phyloP scores from a whole-genome alignment of 1,140 invertebrate genomes.

The Trinorchestia longiramus region DNA sequence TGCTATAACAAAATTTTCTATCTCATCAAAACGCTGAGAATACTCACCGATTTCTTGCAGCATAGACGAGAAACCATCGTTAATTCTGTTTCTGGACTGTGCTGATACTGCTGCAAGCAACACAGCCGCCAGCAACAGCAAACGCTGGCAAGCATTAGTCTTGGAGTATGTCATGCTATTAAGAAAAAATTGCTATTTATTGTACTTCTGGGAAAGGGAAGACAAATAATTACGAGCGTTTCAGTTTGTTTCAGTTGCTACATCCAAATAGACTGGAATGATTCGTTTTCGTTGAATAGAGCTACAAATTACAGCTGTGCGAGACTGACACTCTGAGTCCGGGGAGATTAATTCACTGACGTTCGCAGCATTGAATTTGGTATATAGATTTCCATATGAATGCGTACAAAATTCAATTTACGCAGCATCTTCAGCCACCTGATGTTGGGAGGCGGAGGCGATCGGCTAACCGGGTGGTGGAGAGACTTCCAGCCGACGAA shows the following conservation, averaged over 20 bases:
- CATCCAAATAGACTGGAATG: neutral
- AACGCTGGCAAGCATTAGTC: neutral
- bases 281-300: neutral
- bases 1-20: too few species aligned
- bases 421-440: too few species aligned
- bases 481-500: too few species aligned
- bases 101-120: neutral
- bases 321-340: neutral
- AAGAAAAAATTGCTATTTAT: neutral
- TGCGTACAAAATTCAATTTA: too few species aligned
- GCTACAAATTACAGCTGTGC: neutral
- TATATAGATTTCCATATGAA: too few species aligned
- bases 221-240: neutral
- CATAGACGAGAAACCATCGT: neutral
- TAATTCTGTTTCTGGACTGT: neutral
- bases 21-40: too few species aligned
- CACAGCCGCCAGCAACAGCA: neutral
- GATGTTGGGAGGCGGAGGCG: too few species aligned
- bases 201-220: neutral
- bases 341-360: too few species aligned
- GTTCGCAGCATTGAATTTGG: too few species aligned
- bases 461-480: too few species aligned
- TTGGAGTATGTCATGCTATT: neutral
- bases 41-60: constrained; percentile 6
- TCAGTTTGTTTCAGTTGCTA: neutral